Base-by-base conservation (phyloP, 2,797 vertebrate species). In the Sorex maritimensis region DNA sequence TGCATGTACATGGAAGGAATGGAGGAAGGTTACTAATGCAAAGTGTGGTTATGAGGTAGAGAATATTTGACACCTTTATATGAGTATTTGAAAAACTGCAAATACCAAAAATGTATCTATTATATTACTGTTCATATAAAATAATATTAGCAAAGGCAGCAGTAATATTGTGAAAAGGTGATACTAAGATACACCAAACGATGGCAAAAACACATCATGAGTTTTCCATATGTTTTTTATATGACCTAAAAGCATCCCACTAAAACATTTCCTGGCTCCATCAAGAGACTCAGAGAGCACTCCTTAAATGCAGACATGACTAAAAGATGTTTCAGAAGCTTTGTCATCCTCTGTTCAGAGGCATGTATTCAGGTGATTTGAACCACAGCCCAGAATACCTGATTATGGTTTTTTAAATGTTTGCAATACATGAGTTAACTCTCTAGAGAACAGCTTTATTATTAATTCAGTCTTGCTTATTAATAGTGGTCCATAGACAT, bases 391-490 rank as follows among this genome's bases (percentile, higher is more conserved):
- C 26, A n/a, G 21, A 82, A 63, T 5, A 58, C 83, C n/a, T 69
- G 13, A 5, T 10, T 28, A 8, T 1, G 49, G 14, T 26, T 30
- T 26, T 69, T 34, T 1, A 4, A 21, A 44, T 67, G 28, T 4
- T 61, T 46, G 14, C 24, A 0, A 0, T 0, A 0, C 0, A 0
- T 4, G 10, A 26, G 58, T 26, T 69, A 1, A 77, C 10, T 24
- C 34, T 55, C 23, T 0, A 9, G 34, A 30, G 1, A 12, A 19
- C 4, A 1, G 1, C n/a, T 85, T 46, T 14, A 24, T 6, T 34
- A 38, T 4, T 34, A 26, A 24, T 0, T 38, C 0, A 0, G 4
- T 34, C 30, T 63, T 24, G 23, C 30, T 10, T 41, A 0, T 2
- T 24, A 26, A 8, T 1, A 2, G n/a, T 30, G 58, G 30, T 14